phyloP scores from a whole-genome alignment of 2,888 invertebrate genomes.

The Dolichopus griseipennis region DNA sequence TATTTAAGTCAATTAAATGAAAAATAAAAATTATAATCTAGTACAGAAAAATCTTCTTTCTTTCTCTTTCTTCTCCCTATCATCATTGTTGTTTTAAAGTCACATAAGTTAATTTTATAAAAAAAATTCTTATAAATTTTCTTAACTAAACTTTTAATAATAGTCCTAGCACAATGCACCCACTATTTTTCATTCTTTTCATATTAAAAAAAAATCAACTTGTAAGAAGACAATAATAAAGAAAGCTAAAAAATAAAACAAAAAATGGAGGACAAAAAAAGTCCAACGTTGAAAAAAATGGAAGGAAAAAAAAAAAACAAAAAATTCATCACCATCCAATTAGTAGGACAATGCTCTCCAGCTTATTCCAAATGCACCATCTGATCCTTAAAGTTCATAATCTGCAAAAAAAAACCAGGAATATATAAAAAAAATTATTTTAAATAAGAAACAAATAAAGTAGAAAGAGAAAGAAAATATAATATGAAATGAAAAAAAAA shows the following conservation, averaged over 20 bases:
- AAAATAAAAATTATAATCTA: too few species aligned
- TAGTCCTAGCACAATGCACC: neutral
- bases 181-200: neutral
- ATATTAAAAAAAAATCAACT: too few species aligned
- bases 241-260: too few species aligned
- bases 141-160: neutral
- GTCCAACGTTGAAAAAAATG: neutral
- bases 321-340: conserved; percentile 1
- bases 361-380: conserved; percentile 4
- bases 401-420: too few species aligned
- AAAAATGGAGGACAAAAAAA: too few species aligned
- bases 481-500: neutral
- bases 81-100: neutral
- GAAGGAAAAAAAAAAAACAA: neutral
- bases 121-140: neutral
- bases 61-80: too few species aligned
- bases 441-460: neutral
- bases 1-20: too few species aligned
- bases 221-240: too few species aligned
- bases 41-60: too few species aligned
- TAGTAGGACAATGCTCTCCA: neutral
- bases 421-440: neutral
- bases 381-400: neutral
- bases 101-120: neutral
- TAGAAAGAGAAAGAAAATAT: neutral